Evolutionary conservation across 2,113 vertebrate genomes (phyloP), one percentile per base, ranked within the genome.

Genomic region (Alethe diademata): DNA sequence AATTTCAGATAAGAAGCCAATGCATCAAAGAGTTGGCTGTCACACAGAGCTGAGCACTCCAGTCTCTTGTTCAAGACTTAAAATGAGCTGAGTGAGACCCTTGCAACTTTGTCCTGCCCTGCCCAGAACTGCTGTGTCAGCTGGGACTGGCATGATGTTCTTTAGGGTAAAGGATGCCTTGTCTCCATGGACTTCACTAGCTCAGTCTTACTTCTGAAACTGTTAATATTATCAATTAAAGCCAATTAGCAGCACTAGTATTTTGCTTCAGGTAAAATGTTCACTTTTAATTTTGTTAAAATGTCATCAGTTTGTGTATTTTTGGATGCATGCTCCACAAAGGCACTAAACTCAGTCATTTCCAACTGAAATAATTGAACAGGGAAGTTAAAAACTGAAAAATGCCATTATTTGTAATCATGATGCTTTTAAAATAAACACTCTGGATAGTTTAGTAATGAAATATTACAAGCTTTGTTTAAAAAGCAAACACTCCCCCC

Each of bases 401-500:
- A 94, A 88, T 5, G 42, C 50, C 58, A 92, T 86, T 93, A 88
- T 96, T 94, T 85, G 25, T 93, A 90, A 93, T 93, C 58, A 73
- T 17, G 14, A 61, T 90, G 90, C 86, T 94, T 91, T 95, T 86
- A 62, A 94, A 95, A 72, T 92, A 95, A 94, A 92, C 58, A 73
- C 86, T 91, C 86, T 60, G 66, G 70, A 72, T 91, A 85, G 78
- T 86, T 91, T 38, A 90, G 70, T 67, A 95, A 82, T 90, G 95
- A 95, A 97, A 91, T 79, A 90, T 91, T 95, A 45, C 62, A 65
- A 94, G 85, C 84, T 93, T 95, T 95, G 94, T 95, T 97, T 94
- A 72, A 95, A 97, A 95, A 94, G 91, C 95, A 97, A 95, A 94
- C 88, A 94, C 35, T 42, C 53, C 62, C 54, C 82, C 65, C 62